These are phyloP conservation scores for Drosophila emarginata DNA, from an alignment of 2,888 invertebrate species.

Conservation along the genomic window DNA sequence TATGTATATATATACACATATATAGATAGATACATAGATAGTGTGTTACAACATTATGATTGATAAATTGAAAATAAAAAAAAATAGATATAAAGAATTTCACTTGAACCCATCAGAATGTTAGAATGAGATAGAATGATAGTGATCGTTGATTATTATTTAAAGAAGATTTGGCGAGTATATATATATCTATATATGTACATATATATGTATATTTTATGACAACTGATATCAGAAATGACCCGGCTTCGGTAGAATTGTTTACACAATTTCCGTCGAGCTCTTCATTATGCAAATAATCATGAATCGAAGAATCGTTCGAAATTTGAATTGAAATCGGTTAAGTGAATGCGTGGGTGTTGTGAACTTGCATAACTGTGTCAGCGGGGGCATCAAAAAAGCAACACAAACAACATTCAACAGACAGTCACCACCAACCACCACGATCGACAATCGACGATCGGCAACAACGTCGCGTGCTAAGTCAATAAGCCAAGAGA, in stretches of 20 bases:
- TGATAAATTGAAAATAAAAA: background rate
- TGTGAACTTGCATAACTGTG: constrained; percentile 74
- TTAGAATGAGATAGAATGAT: constrained; percentile 12
- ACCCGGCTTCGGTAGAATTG: constrained; percentile 56
- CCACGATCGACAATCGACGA: background rate
- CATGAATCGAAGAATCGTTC: constrained; percentile 13
- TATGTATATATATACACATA: constrained; percentile 10
- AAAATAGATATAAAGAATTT: constrained; percentile 60
- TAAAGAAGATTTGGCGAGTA: constrained; percentile 68
- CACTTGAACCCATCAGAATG: constrained; percentile 63
- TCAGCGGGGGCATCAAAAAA: constrained; percentile 25
- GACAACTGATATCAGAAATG: constrained; percentile 52
- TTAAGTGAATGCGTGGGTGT: constrained; percentile 65
- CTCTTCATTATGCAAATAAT: constrained; percentile 58
- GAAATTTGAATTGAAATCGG: constrained; percentile 30
- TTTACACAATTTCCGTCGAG: constrained; percentile 43
- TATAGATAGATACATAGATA: constrained; percentile 32
- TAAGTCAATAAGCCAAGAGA: constrained; percentile 49
- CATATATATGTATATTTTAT: background rate
- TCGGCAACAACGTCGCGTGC: constrained; percentile 33
- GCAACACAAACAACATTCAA: background rate
- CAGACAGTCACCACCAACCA: too few relatives aligned
- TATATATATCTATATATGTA: background rate
- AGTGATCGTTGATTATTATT: constrained; percentile 41
- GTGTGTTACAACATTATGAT: too few relatives aligned